These are phyloP conservation scores for Emydocephalus ijimae DNA, from an alignment of 2,113 vertebrate genomes.

Conservation along the genomic window DNA sequence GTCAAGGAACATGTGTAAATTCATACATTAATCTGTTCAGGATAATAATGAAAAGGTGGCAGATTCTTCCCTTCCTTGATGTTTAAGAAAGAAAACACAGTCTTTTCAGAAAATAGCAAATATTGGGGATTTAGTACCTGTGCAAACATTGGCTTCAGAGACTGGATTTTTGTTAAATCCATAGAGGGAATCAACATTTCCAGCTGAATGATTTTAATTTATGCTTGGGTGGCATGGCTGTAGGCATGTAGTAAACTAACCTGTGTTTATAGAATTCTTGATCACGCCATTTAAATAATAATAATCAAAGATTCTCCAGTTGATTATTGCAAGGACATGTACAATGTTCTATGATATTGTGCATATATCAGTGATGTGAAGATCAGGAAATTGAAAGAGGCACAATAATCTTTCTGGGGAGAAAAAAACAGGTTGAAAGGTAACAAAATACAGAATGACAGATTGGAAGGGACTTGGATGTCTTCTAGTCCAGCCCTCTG, in stretches of 20 bases:
- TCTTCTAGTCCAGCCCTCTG: too few species aligned
- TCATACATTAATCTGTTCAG: neutral
- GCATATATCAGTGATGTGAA: neutral
- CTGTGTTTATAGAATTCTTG: neutral
- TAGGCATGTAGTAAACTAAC: neutral
- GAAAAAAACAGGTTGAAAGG: neutral
- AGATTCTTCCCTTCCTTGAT: neutral
- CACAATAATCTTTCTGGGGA: neutral
- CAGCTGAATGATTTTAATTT: neutral
- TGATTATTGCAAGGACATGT: neutral
- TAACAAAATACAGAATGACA: neutral
- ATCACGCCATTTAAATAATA: neutral
- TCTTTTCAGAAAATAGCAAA: neutral
- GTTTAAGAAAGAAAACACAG: neutral
- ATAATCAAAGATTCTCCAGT: neutral
- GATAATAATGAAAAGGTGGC: neutral
- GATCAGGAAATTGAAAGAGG: neutral
- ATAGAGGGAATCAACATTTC: neutral
- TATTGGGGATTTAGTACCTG: neutral
- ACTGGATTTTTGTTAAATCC: neutral
- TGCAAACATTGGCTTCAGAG: neutral
- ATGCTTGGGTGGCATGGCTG: neutral
- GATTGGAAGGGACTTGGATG: neutral
- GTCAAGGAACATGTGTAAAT: too few species aligned
- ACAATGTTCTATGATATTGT: neutral